Base-by-base conservation (phyloP, 1,140 invertebrate genomes). In the Hylaeus anthracinus region DNA sequence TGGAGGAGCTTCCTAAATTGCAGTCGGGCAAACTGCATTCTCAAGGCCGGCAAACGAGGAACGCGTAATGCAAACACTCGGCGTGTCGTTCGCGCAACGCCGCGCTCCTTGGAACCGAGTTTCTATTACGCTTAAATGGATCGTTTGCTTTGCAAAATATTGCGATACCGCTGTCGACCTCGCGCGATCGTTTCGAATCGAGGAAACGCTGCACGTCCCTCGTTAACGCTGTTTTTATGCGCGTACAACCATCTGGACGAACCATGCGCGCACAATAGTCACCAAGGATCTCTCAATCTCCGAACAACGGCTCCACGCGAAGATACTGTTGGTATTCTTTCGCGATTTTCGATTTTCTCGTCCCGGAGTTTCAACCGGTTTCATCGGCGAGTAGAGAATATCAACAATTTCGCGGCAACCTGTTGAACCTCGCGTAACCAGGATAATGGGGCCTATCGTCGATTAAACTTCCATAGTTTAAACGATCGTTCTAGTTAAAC, bases 111-210 rank as follows among this genome's bases (percentile, higher is more conserved):
- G 72, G 61, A 69, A 39, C 39, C 39, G 72, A 43, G 81, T 74
- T 86, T 86, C 72, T 82, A 80, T 81, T 69, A 63, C 69, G 73
- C 55, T 86, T 90, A 86, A 80, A 81, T 63, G 83, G 66, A 43
- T 37, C 77, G 82, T 85, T 85, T 85, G 67, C 75, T 85, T 79
- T 72, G 66, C 60, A 71, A 84, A 85, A 83, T 73, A 81, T 79
- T 77, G 72, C 60, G 55, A 69, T 64, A 72, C 67, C 72, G 81
- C 69, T 64, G 56, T 45, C 55, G 74, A 45, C 73, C 73, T 63
- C 56, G 66, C 3, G 4, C 8, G 64, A 83, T 48, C 56, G 26
- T 8, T 3, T 12, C 3, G n/a, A 2, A 15, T 53, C 58, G 61
- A 48, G 45, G 12, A 84, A 79, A 58, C 51, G 9, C 5, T 6